A percentile compares a stretch with the other conserved stretches of the same genome.
Evolutionary conservation across 2,888 invertebrate species (phyloP).

Genomic region (Salticus scenicus): DNA sequence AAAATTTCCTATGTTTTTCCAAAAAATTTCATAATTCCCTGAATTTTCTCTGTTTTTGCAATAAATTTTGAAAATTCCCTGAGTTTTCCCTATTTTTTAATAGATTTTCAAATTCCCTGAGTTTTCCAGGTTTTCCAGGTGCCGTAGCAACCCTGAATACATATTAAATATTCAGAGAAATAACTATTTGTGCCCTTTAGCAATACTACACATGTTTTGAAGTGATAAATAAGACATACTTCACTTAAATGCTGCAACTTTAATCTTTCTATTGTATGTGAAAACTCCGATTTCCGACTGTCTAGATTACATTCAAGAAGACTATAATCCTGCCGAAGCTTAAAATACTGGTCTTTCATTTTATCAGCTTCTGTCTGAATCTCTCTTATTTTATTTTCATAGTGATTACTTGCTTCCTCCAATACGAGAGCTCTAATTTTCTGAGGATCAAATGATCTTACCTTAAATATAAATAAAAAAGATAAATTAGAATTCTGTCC

Average conservation of each 20-base stretch:
- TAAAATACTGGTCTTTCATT: conserved; percentile 37
- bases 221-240: conserved; percentile 25
- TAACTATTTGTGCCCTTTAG: too few species aligned
- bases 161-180: too few species aligned
- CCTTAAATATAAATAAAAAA: conserved; percentile 3
- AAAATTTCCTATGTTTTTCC: too few species aligned
- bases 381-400: conserved; percentile 50
- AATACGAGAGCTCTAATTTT: conserved; percentile 24
- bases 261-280: conserved; percentile 44
- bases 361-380: conserved; percentile 39
- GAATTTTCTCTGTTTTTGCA: too few species aligned
- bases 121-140: too few species aligned
- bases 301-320: conserved; percentile 43
- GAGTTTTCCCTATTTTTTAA: too few species aligned
- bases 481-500: not conserved
- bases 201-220: too few species aligned
- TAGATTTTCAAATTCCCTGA: too few species aligned
- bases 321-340: conserved; percentile 47
- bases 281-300: conserved; percentile 40
- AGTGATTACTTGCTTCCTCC: conserved; percentile 47
- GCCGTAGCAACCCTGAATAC: too few species aligned
- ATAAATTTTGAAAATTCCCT: too few species aligned
- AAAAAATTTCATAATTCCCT: too few species aligned
- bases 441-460: conserved; percentile 31
- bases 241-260: conserved; percentile 54